These are phyloP conservation scores for Melanocharis versteri DNA, from an alignment of 2,113 vertebrate genomes.

Conservation along the genomic window DNA sequence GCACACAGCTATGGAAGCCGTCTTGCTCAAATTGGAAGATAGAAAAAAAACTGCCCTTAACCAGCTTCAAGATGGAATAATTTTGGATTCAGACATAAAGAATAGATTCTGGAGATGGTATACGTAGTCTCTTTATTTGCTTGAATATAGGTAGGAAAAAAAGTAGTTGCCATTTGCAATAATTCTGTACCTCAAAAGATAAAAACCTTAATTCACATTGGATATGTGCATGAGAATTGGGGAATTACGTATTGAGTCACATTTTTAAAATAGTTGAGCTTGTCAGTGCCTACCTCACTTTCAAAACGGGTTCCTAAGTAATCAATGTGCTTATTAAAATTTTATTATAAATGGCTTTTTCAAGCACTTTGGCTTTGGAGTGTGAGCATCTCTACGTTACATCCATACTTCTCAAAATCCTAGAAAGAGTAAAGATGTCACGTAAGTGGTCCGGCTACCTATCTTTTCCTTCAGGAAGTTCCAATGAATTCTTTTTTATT, in stretches of 20 bases:
- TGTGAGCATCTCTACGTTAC: rapidly evolving
- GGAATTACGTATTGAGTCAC: neutral
- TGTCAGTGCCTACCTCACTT: neutral
- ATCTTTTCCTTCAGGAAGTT: neutral
- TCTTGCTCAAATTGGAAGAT: neutral
- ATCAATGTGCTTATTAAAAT: neutral
- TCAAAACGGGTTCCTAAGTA: neutral
- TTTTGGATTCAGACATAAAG: neutral
- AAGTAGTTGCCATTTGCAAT: neutral
- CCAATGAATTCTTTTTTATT: neutral
- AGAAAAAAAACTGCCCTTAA: neutral
- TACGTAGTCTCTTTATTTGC: neutral
- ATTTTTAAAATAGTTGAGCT: neutral
- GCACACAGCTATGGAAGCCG: neutral
- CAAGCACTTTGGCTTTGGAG: neutral
- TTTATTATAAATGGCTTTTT: neutral
- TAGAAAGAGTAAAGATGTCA: neutral
- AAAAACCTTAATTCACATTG: neutral
- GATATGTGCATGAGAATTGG: neutral
- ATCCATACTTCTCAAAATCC: neutral
- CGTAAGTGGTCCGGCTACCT: neutral
- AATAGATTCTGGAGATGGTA: neutral
- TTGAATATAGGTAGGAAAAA: neutral
- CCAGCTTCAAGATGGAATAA: neutral
- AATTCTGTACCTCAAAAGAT: neutral